Conservation (phyloP, 1,140 invertebrate genomes). For the Drosophila pseudoananassae region DNA sequence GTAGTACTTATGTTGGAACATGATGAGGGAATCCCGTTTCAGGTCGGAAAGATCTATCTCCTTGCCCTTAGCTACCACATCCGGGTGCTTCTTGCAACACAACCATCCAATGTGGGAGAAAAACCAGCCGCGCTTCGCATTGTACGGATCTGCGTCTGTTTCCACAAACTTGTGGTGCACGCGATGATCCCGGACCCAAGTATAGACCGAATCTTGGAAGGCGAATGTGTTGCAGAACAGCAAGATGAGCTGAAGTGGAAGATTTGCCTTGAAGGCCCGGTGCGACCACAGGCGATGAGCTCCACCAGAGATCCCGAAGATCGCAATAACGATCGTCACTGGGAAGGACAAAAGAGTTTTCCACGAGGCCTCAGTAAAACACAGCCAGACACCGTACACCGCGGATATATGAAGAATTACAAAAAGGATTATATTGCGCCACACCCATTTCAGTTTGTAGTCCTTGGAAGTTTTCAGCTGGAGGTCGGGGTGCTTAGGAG, state of each 20-base stretch:
- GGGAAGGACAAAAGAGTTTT: slow-evolving; percentile 85
- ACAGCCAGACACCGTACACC: slow-evolving; percentile 92
- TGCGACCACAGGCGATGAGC: slow-evolving; percentile 97
- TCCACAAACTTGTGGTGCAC: slow-evolving; percentile 98
- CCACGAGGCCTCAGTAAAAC: slow-evolving; percentile 91
- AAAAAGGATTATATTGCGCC: slow-evolving; percentile 96
- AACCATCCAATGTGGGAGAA: slow-evolving; percentile 98
- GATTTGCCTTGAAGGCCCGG: slow-evolving; percentile 95
- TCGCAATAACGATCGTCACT: slow-evolving; percentile 84
- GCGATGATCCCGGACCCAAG: slow-evolving; percentile 97
- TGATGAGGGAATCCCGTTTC: slow-evolving; percentile 92
- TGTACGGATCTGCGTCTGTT: slow-evolving; percentile 98
- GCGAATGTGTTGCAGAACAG: slow-evolving; percentile 92
- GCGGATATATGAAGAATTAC: slow-evolving; percentile 92
- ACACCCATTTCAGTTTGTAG: slow-evolving; percentile 89
- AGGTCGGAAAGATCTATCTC: slow-evolving; percentile 95
- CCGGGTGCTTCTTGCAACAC: slow-evolving; percentile 94
- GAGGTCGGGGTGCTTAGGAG: slow-evolving; percentile 83
- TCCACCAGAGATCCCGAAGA: slow-evolving; percentile 95
- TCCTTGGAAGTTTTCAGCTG: slow-evolving; percentile 62
- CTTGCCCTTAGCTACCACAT: slow-evolving; percentile 93
- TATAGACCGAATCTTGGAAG: slow-evolving; percentile 95
- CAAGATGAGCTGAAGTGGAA: slow-evolving; percentile 91
- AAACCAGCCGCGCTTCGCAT: slow-evolving; percentile 96
- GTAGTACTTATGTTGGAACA: slow-evolving; percentile 95